phyloP scores from a whole-genome alignment of 2,888 invertebrate species.

The Pristionchus arcanus region DNA sequence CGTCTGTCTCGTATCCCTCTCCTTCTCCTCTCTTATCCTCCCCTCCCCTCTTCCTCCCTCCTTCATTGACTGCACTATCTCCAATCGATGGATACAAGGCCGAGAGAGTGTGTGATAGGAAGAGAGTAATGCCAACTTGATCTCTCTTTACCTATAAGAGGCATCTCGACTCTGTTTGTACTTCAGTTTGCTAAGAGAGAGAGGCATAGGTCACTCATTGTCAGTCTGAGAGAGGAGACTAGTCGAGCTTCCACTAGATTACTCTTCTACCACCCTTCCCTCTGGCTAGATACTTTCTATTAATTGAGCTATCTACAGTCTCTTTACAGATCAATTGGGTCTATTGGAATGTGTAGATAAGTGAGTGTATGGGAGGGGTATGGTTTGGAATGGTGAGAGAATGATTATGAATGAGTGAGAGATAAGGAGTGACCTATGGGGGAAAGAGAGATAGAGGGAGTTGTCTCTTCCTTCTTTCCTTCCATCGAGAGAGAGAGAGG shows the following conservation, averaged over 20 bases:
- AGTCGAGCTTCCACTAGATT: background rate
- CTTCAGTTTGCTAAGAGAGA: background rate
- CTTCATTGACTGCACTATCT: constrained; percentile 40
- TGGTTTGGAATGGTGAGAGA: constrained; percentile 23
- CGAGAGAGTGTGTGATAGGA: constrained; percentile 33
- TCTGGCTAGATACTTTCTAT: background rate
- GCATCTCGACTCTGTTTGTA: constrained; percentile 23
- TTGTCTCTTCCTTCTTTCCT: constrained; percentile 20
- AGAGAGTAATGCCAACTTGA: background rate
- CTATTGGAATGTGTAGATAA: background rate
- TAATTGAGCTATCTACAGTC: background rate
- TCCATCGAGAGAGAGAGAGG: background rate
- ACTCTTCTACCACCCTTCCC: constrained; percentile 3
- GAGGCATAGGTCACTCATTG: constrained; percentile 36
- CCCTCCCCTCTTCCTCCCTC: constrained; percentile 15
- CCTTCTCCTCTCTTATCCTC: background rate
- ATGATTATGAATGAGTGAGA: constrained; percentile 37
- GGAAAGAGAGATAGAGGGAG: constrained; percentile 36
- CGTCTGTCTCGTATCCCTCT: constrained; percentile 31
- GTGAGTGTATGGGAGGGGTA: background rate
- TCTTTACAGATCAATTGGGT: background rate
- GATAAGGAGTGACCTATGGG: constrained; percentile 21
- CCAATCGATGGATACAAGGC: constrained; percentile 43
- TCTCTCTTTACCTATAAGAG: background rate
- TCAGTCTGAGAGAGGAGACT: constrained; percentile 1